Base-by-base conservation (phyloP, 2,888 invertebrate species). In the Prosopocoilus inquinatus region DNA sequence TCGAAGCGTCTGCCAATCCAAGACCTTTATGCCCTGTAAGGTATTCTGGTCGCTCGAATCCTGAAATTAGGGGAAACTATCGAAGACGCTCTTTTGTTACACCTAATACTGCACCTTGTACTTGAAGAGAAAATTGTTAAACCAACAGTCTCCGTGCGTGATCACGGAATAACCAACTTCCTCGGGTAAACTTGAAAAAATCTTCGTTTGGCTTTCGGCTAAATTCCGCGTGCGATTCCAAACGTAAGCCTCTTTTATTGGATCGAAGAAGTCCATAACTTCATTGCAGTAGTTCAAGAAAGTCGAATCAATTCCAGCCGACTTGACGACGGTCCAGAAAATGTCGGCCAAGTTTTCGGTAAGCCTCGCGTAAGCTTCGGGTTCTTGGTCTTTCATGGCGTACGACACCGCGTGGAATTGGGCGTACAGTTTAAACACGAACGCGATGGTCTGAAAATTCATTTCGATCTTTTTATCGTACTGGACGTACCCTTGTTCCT, bases 371-470 rank as follows among this genome's bases (percentile, higher is more conserved):
- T 44, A 56, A 2, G 38, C 8, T 11, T 68, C 61, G 1, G 67
- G 66, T 12, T 68, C 48, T 41, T 67, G 63, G 36, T 70, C 60
- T 20, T 62, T 67, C 44, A 73, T 53, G 0, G 68, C 72, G 12
- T 67, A 66, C 1, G 70, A 70, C 2, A 70, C 52, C 0, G 70
- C 67, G 53, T 75, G 74, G 11, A 70, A 67, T 49, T 66, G 68
- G 0, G 67, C 74, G 39, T 70, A 69, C 41, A 69, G 67, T 7
- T 59, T 57, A 11, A 73, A 50, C 9, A 70, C 68, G 7, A 67
- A 33, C 11, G 50, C 53, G 1, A 71, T 55, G 52, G 73, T 73
- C 13, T 65, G 58, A 9, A 64, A 59, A 38, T 72, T 60, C 60
- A 74, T 67, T 11, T 56, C 48, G 1, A 28, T 5, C 32, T 61